A percentile compares a stretch with the other conserved stretches of the same genome.
These are phyloP conservation scores for Meta bourneti DNA, from an alignment of 2,888 invertebrate species.

Conservation along the genomic window DNA sequence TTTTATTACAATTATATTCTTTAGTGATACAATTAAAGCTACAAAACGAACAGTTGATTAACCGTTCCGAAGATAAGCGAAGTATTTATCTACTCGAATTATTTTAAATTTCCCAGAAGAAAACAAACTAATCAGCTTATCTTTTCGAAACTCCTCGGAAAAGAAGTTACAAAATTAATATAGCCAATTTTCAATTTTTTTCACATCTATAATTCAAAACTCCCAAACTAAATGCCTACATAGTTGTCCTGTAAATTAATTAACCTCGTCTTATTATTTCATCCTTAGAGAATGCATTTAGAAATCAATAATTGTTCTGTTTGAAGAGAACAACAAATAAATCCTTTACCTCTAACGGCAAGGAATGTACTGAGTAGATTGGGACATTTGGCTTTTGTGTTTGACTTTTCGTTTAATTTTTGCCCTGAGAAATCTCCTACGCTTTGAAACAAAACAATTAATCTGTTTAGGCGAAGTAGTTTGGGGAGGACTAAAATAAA, in stretches of 20 bases:
- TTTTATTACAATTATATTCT: not conserved
- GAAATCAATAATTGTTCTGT: not conserved
- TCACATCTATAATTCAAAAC: not conserved
- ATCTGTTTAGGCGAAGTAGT: not conserved
- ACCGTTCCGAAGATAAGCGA: not conserved
- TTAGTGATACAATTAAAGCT: not conserved
- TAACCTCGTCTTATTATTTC: not conserved
- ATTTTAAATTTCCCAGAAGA: not conserved
- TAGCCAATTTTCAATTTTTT: not conserved
- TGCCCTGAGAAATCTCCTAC: not conserved
- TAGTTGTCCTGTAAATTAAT: not conserved
- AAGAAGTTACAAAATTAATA: not conserved
- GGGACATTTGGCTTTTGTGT: not conserved
- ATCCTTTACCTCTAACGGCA: not conserved
- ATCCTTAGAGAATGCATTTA: not conserved
- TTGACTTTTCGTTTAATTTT: constrained; percentile 16
- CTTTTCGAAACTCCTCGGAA: not conserved
- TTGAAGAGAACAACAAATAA: not conserved
- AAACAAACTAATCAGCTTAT: not conserved
- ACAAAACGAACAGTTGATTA: not conserved
- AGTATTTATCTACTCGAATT: not conserved
- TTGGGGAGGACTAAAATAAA: not conserved
- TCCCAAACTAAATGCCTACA: not conserved
- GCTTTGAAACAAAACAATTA: constrained; percentile 15
- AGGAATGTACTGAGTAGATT: not conserved